phyloP scores from a whole-genome alignment of 1,140 invertebrate species.

The Monochamus saltuarius region DNA sequence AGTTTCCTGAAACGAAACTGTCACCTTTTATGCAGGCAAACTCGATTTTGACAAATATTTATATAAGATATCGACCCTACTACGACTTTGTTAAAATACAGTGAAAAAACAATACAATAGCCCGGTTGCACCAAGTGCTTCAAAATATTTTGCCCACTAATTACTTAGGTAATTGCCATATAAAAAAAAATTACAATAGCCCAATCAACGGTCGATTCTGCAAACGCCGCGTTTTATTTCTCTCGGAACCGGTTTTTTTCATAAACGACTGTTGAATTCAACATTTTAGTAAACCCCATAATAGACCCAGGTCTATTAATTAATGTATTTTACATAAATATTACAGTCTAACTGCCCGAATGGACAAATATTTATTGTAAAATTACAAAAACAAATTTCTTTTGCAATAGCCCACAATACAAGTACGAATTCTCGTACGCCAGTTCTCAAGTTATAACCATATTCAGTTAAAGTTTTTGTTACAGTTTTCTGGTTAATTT shows the following conservation, averaged over 20 bases:
- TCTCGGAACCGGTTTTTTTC: slow-evolving; percentile 14
- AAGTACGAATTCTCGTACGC: slow-evolving; percentile 23
- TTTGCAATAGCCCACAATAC: slow-evolving; percentile 46
- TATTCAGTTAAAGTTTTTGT: slow-evolving; percentile 28
- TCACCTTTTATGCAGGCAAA: slow-evolving; percentile 34
- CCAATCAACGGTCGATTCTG: slow-evolving; percentile 38
- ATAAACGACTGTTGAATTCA: slow-evolving; percentile 34
- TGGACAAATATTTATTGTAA: slow-evolving; percentile 53
- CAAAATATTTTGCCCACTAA: slow-evolving; percentile 51
- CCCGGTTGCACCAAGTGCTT: slow-evolving; percentile 53
- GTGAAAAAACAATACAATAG: slow-evolving; percentile 47
- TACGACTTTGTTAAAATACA: slow-evolving; percentile 33
- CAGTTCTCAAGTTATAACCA: slow-evolving; percentile 38
- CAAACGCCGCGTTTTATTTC: slow-evolving; percentile 10
- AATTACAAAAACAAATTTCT: slow-evolving; percentile 49
- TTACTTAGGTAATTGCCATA: slow-evolving; percentile 38
- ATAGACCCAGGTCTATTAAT: slow-evolving; percentile 11
- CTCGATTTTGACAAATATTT: slow-evolving; percentile 25
- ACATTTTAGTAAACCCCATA: slow-evolving; percentile 37
- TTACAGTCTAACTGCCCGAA: slow-evolving; percentile 51
- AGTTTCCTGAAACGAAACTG: slow-evolving; percentile 28
- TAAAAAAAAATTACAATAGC: slow-evolving; percentile 49
- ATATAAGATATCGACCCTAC: background rate
- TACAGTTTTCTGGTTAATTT: slow-evolving; percentile 24
- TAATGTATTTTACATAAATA: slow-evolving; percentile 53